Conservation (phyloP, 2,797 vertebrate species). For the Epinephelus awoara region DNA sequence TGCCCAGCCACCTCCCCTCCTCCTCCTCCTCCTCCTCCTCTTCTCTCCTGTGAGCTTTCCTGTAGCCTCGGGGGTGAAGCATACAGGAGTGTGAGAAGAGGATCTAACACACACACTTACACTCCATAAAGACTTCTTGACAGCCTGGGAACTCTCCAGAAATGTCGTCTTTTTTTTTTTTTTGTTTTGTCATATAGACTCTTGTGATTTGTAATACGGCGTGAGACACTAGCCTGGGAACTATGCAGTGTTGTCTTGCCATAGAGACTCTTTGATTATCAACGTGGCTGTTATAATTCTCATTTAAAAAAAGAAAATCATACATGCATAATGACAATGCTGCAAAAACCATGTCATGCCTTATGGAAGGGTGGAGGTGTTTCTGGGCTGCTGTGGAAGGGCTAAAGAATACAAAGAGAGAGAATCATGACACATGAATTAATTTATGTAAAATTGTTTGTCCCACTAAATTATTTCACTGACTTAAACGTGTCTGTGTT, state of each 20-base stretch:
- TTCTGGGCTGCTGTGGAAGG: constrained; percentile 32
- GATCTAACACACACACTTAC: constrained; percentile 49
- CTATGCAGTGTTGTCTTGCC: constrained; percentile 16
- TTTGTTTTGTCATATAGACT: not conserved
- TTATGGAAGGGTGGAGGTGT: constrained; percentile 9
- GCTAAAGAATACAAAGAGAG: constrained; percentile 21
- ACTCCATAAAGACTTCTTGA: constrained; percentile 59
- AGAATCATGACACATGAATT: constrained; percentile 47
- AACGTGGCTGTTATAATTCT: not conserved
- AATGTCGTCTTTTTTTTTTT: not conserved
- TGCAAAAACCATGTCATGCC: constrained; percentile 52
- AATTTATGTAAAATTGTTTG: constrained; percentile 71
- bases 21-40: not conserved
- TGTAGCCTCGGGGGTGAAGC: constrained; percentile 19
- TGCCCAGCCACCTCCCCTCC: not conserved
- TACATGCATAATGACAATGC: not conserved
- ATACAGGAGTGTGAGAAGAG: constrained; percentile 59
- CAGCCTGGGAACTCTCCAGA: constrained; percentile 65
- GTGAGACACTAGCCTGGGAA: constrained; percentile 39
- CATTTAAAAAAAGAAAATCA: not conserved
- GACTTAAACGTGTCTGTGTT: constrained; percentile 37
- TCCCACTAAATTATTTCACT: constrained; percentile 80
- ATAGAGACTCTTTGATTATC: not conserved
- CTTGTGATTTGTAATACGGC: constrained; percentile 12
- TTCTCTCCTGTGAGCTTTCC: constrained; percentile 16